Evolutionary conservation across 2,113 vertebrate species (phyloP).

Genomic region (Psilopsiagon aurifrons): DNA sequence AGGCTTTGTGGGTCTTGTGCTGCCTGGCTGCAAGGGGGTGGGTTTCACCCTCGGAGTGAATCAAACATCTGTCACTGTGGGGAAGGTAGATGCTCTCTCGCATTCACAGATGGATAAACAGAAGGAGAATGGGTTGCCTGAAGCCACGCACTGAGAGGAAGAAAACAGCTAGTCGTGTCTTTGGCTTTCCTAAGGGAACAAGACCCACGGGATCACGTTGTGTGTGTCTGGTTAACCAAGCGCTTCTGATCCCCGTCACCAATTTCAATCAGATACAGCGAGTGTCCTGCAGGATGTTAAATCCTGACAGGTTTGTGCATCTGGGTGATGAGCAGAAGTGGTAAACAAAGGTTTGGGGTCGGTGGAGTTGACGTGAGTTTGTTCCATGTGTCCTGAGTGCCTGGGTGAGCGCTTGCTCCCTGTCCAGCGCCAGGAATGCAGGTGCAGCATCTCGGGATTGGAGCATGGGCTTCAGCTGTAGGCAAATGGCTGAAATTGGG

Average conservation of each 20-base stretch:
- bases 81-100: background rate
- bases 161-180: background rate
- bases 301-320: rapidly evolving
- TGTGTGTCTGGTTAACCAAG: background rate
- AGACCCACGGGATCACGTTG: rapidly evolving
- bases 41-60: background rate
- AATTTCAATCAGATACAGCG: rapidly evolving
- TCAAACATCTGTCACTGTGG: background rate
- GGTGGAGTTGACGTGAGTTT: rapidly evolving
- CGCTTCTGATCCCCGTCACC: background rate
- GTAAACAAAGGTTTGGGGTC: rapidly evolving
- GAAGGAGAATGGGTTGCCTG: conserved; percentile 46
- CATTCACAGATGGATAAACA: conserved; percentile 11
- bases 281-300: background rate
- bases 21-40: background rate
- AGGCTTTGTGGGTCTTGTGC: background rate
- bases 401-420: rapidly evolving
- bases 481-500: rapidly evolving
- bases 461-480: background rate
- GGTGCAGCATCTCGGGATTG: too few species aligned
- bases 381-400: background rate
- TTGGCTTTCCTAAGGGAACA: background rate
- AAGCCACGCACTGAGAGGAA: background rate
- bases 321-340: background rate
- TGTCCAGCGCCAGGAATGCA: background rate